phyloP scores from a whole-genome alignment of 2,113 vertebrate species.

The Poecile atricapillus region DNA sequence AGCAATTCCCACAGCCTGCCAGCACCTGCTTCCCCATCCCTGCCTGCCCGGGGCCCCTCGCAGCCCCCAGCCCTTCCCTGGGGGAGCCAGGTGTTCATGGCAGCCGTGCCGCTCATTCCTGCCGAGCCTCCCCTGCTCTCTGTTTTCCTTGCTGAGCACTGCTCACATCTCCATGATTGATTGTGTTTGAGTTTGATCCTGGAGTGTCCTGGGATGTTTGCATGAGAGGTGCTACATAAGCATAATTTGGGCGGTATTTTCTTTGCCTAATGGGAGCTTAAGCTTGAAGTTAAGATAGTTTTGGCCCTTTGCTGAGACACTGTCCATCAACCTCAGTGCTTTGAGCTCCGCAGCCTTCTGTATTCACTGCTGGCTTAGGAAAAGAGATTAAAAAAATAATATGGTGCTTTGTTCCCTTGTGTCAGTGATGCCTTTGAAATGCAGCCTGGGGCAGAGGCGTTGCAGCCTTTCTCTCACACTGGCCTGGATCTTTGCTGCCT shows the following conservation, averaged over 20 bases:
- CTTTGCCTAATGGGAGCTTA: slow-evolving; percentile 39
- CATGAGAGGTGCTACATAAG: slow-evolving; percentile 49
- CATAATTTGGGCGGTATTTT: slow-evolving; percentile 50
- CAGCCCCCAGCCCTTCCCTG: background rate
- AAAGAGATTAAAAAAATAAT: background rate
- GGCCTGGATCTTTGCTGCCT: background rate
- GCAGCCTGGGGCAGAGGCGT: background rate
- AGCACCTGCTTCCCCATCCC: background rate
- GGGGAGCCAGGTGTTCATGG: background rate
- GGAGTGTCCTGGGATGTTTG: slow-evolving; percentile 1
- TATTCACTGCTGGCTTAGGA: background rate
- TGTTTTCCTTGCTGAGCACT: slow-evolving; percentile 34
- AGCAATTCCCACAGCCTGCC: background rate
- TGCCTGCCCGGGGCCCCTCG: fast-evolving
- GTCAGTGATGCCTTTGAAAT: slow-evolving; percentile 13
- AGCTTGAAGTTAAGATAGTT: slow-evolving; percentile 22
- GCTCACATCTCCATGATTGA: slow-evolving; percentile 55
- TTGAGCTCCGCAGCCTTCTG: background rate
- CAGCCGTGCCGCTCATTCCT: background rate
- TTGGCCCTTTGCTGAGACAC: slow-evolving; percentile 18
- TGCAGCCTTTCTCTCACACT: background rate
- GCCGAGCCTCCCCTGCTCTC: background rate
- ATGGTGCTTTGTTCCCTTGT: background rate
- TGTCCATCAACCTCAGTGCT: background rate
- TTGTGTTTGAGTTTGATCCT: slow-evolving; percentile 47